Base-by-base conservation (phyloP, 2,888 invertebrate genomes). In the Clistopyga incitator region DNA sequence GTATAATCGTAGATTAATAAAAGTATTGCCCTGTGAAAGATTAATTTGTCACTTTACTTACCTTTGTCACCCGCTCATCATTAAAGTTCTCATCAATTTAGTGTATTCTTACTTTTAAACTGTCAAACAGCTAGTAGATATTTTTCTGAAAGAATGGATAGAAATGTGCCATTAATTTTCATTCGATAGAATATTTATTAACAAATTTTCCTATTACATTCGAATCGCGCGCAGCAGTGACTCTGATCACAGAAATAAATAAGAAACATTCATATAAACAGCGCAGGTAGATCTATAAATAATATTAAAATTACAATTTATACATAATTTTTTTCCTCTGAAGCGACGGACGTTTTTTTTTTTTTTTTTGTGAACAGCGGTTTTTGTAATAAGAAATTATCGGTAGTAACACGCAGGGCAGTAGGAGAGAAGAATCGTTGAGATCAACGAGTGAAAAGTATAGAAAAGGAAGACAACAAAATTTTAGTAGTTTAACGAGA, bases 211-310 rank as follows among this genome's bases (percentile, higher is more conserved):
- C 68, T 68, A 68, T 68, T 68, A 29, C 72, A 79, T 70, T 81
- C 78, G 77, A 79, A 79, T 70, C 77, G 77, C 54, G 72, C 68
- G 64, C 65, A 82, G 72, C 72, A 78, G 18, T 82, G 77, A 84
- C 75, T 78, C 74, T 70, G 75, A 85, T 85, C 86, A 85, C 84
- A 86, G 84, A 86, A 85, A 85, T 84, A 86, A 86, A 85, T 86
- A 80, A 85, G 68, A 84, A 85, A 81, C 82, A 82, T 84, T 81
- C 76, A 85, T 80, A 84, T 82, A 84, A 84, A 86, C 76, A 84
- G 81, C 80, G 80, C 77, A 84, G 56, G 67, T 74, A 71, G 25
- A 68, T 74, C 81, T 80, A 80, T 78, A 74, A 81, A 80, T 79
- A 79, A 84, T 68, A 84, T 68, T 79, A 70, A 82, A 85, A 81